Evolutionary conservation across 1,140 invertebrate species (phyloP), one percentile per base, ranked within the genome.

Genomic region (Formica selysi): DNA sequence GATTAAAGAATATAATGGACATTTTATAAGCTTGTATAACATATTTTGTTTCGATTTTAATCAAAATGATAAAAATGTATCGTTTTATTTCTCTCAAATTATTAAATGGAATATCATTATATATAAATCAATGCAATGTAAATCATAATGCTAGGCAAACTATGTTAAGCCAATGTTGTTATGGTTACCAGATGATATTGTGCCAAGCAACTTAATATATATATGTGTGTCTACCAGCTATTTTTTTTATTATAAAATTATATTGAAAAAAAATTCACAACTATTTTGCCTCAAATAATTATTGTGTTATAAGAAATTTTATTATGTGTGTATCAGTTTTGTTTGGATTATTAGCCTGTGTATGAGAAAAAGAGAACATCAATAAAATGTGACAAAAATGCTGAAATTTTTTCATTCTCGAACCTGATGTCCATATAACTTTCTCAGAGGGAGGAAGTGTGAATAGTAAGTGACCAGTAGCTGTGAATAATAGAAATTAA

Each of bases 121-220:
- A 51, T 51, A 74, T 68, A 64, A 85, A 64, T 36, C 57, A 80
- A 88, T 84, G 74, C 64, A 76, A 85, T 81, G 87, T 65, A 70
- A 86, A 86, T 54, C 64, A 68, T 26, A 79, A 68, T n/a, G n/a
- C 16, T 80, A 62, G 85, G 74, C 16, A 85, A 88, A 86, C 64
- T 70, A 73, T 93, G 91, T 95, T 94, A 91, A 93, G 88, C 92
- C 94, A 93, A 94, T 95, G 87, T 92, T 93, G 93, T 94, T 93
- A 94, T 93, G 92, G 92, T 93, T 92, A 94, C 94, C 89, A 88
- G 71, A 87, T 57, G 87, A 51, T 51, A 76, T 68, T 73, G 29
- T 70, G 67, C 48, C 76, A 78, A 85, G 71, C 74, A 65, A 68
- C 44, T 64, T 22, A 87, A 87, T 67, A 76, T 65, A n/a, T 79